Evolutionary conservation across 2,113 vertebrate species (phyloP).

Genomic region (Heptranchias perlo): DNA sequence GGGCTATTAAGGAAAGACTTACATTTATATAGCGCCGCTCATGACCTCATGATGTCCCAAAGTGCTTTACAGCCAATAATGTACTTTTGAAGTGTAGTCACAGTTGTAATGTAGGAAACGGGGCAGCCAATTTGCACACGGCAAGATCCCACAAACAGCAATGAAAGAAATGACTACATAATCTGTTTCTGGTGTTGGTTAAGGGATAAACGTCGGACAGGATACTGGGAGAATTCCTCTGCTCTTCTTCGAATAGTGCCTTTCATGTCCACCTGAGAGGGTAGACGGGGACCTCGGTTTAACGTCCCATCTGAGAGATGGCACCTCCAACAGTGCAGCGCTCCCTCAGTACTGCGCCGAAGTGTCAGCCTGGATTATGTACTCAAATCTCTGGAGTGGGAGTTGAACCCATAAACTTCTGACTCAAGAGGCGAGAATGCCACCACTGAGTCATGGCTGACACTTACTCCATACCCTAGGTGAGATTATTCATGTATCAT

Average conservation of each 20-base stretch:
- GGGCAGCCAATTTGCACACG: background rate
- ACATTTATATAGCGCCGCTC: background rate
- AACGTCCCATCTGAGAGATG: background rate
- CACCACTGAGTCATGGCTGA: background rate
- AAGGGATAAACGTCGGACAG: background rate
- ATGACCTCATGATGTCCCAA: background rate
- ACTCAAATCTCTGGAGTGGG: background rate
- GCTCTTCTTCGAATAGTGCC: background rate
- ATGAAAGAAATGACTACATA: background rate
- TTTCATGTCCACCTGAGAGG: background rate
- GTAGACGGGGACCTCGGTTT: background rate
- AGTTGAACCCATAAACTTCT: background rate
- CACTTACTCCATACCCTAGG: no score
- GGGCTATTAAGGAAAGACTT: background rate
- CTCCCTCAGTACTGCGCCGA: background rate
- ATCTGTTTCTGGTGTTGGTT: background rate
- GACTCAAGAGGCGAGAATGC: slow-evolving; percentile 23
- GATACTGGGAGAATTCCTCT: background rate
- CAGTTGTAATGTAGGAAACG: background rate
- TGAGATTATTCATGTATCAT: background rate
- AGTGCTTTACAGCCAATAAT: background rate
- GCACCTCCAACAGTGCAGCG: background rate
- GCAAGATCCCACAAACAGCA: background rate
- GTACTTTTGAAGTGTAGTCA: background rate
- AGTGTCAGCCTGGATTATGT: background rate